Base-by-base conservation (phyloP, 2,888 invertebrate genomes). In the Malthinus flaveolus region DNA sequence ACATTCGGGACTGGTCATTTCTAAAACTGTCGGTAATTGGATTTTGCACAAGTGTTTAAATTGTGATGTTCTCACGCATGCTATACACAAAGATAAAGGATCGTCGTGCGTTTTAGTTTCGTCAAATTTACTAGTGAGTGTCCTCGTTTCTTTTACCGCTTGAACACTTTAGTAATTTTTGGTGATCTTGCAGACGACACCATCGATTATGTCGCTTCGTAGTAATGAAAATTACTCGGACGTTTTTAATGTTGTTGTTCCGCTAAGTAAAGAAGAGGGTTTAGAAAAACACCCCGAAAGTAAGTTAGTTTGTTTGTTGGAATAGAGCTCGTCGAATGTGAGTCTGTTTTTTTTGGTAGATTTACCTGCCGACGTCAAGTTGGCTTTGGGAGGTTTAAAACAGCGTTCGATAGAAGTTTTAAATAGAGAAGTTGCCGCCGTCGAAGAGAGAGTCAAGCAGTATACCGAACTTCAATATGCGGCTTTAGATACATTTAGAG, bases 381-480 rank as follows among this genome's bases (percentile, higher is more conserved):
- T 83, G 59, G 83, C 83, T 57, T 80, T 87, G 62, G 81, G 83
- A 50, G 81, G 80, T 46, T 79, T 90, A 33, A 87, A 86, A 70
- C 85, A 87, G 68, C 85, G 87, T 70, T 81, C 90, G 59, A 85
- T 87, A 58, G 85, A 85, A 66, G 87, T 84, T 46, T 78, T 93
- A 50, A 85, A 88, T 72, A 82, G 84, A 45, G 88, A 92, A 78
- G 84, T 89, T 49, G 82, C 84, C 44, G 83, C 84, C 1, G 85
- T 90, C 45, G 91, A 92, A 71, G 89, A 90, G 68, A 84, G 87
- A 66, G 88, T 94, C 59, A 85, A 88, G 70, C 84, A 85, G 59
- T 93, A 85, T 78, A 86, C 87, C 63, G 88, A 88, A 69, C 86
- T 87, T 72, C 88, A 91, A 73, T 90, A 89, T 81, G 85, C 86